phyloP scores from a whole-genome alignment of 2,113 vertebrate species.

The Dromiciops gliroides region DNA sequence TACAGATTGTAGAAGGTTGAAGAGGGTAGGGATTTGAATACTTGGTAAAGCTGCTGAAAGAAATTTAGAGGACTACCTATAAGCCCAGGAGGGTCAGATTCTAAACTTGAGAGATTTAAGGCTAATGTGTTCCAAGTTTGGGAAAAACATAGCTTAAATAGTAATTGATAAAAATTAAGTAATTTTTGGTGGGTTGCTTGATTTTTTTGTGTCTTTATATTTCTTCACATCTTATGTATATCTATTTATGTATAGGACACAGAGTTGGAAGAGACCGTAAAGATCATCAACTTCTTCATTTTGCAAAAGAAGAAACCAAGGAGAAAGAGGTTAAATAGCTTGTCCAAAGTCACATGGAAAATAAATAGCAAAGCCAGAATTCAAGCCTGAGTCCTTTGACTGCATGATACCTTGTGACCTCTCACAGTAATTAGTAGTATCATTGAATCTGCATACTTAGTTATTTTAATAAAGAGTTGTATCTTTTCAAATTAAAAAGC shows the following conservation, averaged over 20 bases:
- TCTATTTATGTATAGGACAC: not conserved
- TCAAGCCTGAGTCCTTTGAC: not conserved
- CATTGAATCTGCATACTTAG: not conserved
- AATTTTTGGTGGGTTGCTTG: not conserved
- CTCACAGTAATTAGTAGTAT: not conserved
- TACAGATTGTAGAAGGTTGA: slow-evolving; percentile 14
- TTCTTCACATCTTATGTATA: not conserved
- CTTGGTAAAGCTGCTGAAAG: slow-evolving; percentile 32
- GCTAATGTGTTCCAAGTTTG: slow-evolving; percentile 40
- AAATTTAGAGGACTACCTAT: not conserved
- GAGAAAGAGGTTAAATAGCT: not conserved
- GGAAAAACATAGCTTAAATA: slow-evolving; percentile 1
- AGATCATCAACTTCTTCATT: not conserved
- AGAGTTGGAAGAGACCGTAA: not conserved
- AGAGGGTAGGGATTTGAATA: not conserved
- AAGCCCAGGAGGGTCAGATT: not conserved
- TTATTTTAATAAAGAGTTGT: slow-evolving; percentile 4
- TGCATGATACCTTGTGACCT: not conserved
- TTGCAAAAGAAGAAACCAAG: not conserved
- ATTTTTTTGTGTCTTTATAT: not conserved
- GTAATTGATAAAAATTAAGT: not conserved
- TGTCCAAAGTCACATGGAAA: not conserved
- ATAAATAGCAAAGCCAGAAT: not conserved
- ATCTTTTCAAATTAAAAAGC: not conserved
- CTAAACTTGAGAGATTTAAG: slow-evolving; percentile 24